These are phyloP conservation scores for Hipparchia sbordonii DNA, from an alignment of 2,888 invertebrate species.

Conservation along the genomic window DNA sequence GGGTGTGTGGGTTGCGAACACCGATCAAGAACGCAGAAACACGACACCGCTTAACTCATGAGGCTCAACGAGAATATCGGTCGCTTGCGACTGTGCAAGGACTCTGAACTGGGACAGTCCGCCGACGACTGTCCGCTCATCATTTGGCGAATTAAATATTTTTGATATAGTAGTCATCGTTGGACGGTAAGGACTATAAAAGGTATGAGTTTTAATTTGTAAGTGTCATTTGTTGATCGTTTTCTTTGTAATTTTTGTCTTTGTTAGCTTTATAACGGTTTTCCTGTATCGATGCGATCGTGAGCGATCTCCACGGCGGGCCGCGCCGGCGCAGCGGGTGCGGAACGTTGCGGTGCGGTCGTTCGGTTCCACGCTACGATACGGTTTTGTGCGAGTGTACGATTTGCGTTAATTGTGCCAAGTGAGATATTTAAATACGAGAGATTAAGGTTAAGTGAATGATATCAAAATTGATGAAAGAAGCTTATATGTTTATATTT, in stretches of 20 bases:
- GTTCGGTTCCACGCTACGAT: constrained; percentile 42
- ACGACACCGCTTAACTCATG: constrained; percentile 67
- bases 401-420: constrained; percentile 81
- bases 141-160: constrained; percentile 40
- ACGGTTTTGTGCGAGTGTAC: constrained; percentile 70
- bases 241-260: constrained; percentile 79
- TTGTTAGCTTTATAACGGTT: constrained; percentile 80
- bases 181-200: constrained; percentile 69
- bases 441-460: constrained; percentile 81
- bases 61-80: constrained; percentile 63
- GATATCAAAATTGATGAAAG: constrained; percentile 77
- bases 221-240: constrained; percentile 81
- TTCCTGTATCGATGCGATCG: constrained; percentile 59
- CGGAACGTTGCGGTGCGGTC: constrained; percentile 60
- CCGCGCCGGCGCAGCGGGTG: constrained; percentile 47
- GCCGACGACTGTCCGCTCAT: constrained; percentile 23
- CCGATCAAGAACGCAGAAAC: constrained; percentile 55
- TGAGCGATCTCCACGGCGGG: constrained; percentile 36
- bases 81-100: constrained; percentile 54
- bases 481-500: constrained; percentile 79
- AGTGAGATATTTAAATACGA: constrained; percentile 80
- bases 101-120: constrained; percentile 8
- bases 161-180: constrained; percentile 76
- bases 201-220: constrained; percentile 78
- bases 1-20: constrained; percentile 68